These are phyloP conservation scores for Lepidurus apus DNA, from an alignment of 1,140 invertebrate species.

Conservation along the genomic window DNA sequence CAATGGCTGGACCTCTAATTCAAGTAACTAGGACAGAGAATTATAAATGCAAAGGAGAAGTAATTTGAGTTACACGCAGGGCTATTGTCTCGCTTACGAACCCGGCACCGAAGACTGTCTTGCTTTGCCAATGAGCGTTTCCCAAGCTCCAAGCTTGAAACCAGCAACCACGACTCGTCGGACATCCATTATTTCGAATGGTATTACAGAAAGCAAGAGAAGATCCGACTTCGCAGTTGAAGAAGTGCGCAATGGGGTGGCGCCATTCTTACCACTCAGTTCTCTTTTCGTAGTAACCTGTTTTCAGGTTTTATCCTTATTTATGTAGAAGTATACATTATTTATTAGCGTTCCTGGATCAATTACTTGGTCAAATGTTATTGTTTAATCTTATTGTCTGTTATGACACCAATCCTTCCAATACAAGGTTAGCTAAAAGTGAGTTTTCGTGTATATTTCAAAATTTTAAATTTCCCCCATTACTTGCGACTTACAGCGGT, in stretches of 20 bases:
- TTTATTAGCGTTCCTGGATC: not conserved
- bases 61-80: constrained; percentile 18
- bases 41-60: not conserved
- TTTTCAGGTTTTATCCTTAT: not conserved
- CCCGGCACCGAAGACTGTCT: constrained; percentile 22
- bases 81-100: constrained; percentile 31
- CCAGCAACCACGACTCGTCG: not conserved
- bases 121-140: not conserved
- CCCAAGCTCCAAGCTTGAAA: not conserved
- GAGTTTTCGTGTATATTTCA: too few relatives aligned
- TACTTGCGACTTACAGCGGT: too few relatives aligned
- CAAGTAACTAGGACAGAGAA: constrained; percentile 35
- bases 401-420: too few relatives aligned
- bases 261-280: not conserved
- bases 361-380: too few relatives aligned
- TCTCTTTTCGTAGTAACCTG: not conserved
- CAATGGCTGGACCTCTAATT: constrained; percentile 42
- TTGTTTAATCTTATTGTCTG: too few relatives aligned
- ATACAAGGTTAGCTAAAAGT: too few relatives aligned
- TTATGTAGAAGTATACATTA: not conserved
- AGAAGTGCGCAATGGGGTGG: not conserved
- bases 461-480: too few relatives aligned
- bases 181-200: not conserved
- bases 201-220: not conserved
- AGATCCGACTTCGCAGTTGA: not conserved